Base-by-base conservation (phyloP, 2,113 vertebrate species). In the Leptobrachium leishanense region DNA sequence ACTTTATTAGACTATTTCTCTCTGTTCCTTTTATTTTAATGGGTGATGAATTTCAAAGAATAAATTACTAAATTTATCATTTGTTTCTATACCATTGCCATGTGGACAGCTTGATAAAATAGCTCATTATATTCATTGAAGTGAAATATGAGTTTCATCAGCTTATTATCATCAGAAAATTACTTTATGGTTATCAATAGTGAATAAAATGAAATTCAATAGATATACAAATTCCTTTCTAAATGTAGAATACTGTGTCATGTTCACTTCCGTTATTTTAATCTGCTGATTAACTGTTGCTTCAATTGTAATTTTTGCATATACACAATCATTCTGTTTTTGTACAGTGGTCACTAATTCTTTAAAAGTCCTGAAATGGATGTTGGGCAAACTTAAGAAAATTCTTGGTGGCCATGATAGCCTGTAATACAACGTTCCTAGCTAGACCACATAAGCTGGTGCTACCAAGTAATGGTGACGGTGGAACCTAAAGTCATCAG, bases 21-120 rank as follows among this genome's bases (percentile, higher is more conserved):
- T 90, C 89, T 68, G 85, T 88, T 89, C 90, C 87, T 89, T 85
- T 46, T 62, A 68, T 74, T 74, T 70, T 87, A 90, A 83, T 86
- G 89, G 89, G 86, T 87, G 90, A 85, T 88, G 84, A 91, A 90
- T 90, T 90, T 89, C 87, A 88, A 85, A 84, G 88, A 92, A 91
- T 91, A 93, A 92, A 92, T 93, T 91, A 92, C 88, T 84, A 87
- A 89, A 93, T 93, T 93, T 90, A 92, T 94, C 92, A 93, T 92
- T 93, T 91, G 20, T 31, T 88, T 87, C 84, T 88, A 82, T 88
- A 91, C 88, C 84, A 83, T 84, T 92, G 92, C 91, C 92, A 91
- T 89, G 89, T 84, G 86, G 91, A 92, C 92, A 94, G 89, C 88
- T 93, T 93, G 93, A 94, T 93, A 88, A 92, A 94, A 92, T 92